Percentiles rank a stretch among this genome's conserved stretches.
Conservation (phyloP, 2,888 invertebrate genomes). For the Chymomyza caudatula region DNA sequence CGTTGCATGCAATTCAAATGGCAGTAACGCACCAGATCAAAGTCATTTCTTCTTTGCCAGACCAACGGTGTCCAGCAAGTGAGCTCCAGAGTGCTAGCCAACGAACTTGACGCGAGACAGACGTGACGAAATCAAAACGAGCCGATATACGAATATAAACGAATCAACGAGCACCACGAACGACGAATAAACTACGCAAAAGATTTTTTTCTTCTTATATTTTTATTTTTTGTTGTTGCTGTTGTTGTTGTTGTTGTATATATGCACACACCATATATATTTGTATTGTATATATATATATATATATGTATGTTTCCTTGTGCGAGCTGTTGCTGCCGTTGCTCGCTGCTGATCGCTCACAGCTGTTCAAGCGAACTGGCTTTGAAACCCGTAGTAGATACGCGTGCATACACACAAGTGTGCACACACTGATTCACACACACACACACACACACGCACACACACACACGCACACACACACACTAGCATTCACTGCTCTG, state of each 20-base stretch:
- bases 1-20: conserved; percentile 14
- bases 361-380: conserved; percentile 66
- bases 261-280: conserved; percentile 3
- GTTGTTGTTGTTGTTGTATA: conserved; percentile 27
- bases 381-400: conserved; percentile 47
- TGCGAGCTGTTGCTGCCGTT: conserved; percentile 43
- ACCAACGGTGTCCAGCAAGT: not conserved
- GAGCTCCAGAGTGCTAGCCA: conserved; percentile 16
- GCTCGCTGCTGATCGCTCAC: conserved; percentile 60
- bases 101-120: conserved; percentile 17
- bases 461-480: conserved; percentile 13
- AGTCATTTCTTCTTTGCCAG: not conserved
- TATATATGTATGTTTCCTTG: conserved; percentile 26
- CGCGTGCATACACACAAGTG: conserved; percentile 15
- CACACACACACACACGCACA: conserved; percentile 24
- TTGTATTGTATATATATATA: conserved; percentile 14
- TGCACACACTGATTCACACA: conserved; percentile 28
- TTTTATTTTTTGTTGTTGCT: conserved; percentile 30
- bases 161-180: conserved; percentile 19
- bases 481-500: conserved; percentile 12
- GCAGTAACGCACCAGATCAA: conserved; percentile 17
- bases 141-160: conserved; percentile 29
- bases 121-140: conserved; percentile 17
- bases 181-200: conserved; percentile 59
- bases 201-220: conserved; percentile 47